A percentile compares a stretch with the other conserved stretches of the same genome.
phyloP scores from a whole-genome alignment of 2,797 vertebrate genomes.

The Pygocentrus nattereri region DNA sequence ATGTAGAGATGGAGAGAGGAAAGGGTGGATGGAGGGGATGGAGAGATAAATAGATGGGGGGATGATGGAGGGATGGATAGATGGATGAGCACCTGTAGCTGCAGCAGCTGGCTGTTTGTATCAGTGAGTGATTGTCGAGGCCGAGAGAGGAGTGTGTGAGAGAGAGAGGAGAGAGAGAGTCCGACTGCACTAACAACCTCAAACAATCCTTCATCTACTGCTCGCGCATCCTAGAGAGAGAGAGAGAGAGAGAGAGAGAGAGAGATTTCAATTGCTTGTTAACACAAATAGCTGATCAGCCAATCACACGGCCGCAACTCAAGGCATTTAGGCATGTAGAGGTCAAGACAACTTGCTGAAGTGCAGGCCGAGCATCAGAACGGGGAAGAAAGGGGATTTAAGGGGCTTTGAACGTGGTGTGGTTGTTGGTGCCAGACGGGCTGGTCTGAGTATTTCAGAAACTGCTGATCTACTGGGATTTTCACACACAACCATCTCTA shows the following conservation, averaged over 20 bases:
- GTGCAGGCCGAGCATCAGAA: no score
- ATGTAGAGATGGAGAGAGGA: neutral
- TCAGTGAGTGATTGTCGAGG: constrained; percentile 68
- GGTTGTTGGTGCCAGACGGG: no score
- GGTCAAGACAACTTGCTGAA: no score
- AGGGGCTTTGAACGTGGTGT: no score
- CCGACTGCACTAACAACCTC: constrained; percentile 78
- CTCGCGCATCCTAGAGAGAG: constrained; percentile 70
- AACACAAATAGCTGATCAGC: no score
- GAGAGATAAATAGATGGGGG: neutral
- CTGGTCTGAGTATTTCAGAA: no score
- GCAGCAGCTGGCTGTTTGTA: constrained; percentile 66
- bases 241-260: neutral
- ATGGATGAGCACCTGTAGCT: constrained; percentile 80
- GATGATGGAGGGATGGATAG: neutral
- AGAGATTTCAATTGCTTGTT: no score
- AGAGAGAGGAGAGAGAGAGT: constrained; percentile 79
- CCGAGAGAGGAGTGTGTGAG: constrained; percentile 73
- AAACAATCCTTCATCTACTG: constrained; percentile 83
- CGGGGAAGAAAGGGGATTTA: no score
- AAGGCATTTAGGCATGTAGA: no score
- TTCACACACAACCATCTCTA: no score
- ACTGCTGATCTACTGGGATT: no score
- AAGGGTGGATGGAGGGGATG: neutral
- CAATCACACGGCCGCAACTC: no score